Evolutionary conservation across 2,888 invertebrate species (phyloP).

Genomic region (Schizotus pectinicornis): DNA sequence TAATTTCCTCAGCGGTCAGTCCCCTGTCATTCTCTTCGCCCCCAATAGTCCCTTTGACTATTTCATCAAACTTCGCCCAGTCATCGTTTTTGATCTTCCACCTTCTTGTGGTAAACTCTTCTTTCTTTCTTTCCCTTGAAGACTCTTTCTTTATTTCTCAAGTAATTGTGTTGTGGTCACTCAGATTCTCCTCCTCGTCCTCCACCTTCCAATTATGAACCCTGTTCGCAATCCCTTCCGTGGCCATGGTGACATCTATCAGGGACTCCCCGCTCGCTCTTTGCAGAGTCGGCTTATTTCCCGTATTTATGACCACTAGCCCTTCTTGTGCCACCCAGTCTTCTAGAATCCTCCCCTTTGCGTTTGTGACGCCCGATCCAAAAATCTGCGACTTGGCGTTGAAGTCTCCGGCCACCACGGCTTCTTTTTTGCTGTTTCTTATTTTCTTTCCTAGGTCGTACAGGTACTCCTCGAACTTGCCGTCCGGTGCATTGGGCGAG

Average conservation of each 20-base stretch:
- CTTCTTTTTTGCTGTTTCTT: not conserved
- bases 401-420: conserved; percentile 14
- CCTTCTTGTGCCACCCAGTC: conserved; percentile 10
- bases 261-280: conserved; percentile 8
- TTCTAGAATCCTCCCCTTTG: conserved; percentile 13
- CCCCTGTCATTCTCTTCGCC: not conserved
- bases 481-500: conserved; percentile 16
- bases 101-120: not conserved
- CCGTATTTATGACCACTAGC: conserved; percentile 11
- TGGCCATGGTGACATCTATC: conserved; percentile 26
- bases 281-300: conserved; percentile 11
- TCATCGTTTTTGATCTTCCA: not conserved
- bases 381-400: conserved; percentile 15
- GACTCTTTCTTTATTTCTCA: not conserved
- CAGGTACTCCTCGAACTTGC: conserved; percentile 21
- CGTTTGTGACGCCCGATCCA: conserved; percentile 3
- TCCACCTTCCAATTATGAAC: conserved; percentile 5
- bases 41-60: not conserved
- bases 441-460: conserved; percentile 15
- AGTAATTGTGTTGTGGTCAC: conserved; percentile 7
- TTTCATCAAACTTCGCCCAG: not conserved
- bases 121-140: not conserved
- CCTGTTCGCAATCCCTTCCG: conserved; percentile 1
- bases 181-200: not conserved
- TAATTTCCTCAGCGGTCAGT: not conserved